Base-by-base conservation (phyloP, 2,797 vertebrate species). In the Nannoperca obscura region DNA sequence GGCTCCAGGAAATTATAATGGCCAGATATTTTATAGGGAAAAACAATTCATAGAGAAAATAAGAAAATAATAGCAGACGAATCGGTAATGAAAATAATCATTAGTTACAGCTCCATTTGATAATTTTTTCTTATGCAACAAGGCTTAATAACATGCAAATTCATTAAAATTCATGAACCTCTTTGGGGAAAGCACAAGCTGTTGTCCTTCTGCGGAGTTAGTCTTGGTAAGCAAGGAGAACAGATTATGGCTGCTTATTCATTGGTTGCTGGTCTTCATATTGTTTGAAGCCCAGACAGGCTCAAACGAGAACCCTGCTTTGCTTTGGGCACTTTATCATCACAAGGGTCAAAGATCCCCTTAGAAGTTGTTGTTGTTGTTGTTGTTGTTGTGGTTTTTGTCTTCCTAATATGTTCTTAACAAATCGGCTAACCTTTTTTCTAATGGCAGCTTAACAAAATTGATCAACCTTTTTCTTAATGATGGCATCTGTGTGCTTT, bases 371-470 rank as follows among this genome's bases (percentile, higher is more conserved):
- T 57, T 70, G 9, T 57, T 72, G 9, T 62, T 55, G 24, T 27
- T 27, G 24, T 27, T 27, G 24, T 27, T 27, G n/a, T n/a, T n/a
- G n/a, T n/a, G n/a, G n/a, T n/a, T n/a, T 70, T 61, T 61, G 36
- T 60, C 38, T 58, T 47, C 42, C 17, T 70, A 64, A 72, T 73
- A 70, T 72, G 50, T 42, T 63, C 71, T 75, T 64, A 86, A 77
- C 47, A 80, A 86, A 89, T 85, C 27, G 47, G 80, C 73, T 74
- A 80, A 71, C 78, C 71, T 82, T 81, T 81, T 24, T 63, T 64
- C 75, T 82, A 76, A 88, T 68, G 63, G 63, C 17, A 53, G 80
- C 76, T 76, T 65, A 82, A 74, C 38, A 63, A 82, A 83, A 89
- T 86, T 22, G 54, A 85, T 86, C 52, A 83, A 59, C 58, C 63